Conservation (phyloP, 2,888 invertebrate species). For the Acheta domesticus region DNA sequence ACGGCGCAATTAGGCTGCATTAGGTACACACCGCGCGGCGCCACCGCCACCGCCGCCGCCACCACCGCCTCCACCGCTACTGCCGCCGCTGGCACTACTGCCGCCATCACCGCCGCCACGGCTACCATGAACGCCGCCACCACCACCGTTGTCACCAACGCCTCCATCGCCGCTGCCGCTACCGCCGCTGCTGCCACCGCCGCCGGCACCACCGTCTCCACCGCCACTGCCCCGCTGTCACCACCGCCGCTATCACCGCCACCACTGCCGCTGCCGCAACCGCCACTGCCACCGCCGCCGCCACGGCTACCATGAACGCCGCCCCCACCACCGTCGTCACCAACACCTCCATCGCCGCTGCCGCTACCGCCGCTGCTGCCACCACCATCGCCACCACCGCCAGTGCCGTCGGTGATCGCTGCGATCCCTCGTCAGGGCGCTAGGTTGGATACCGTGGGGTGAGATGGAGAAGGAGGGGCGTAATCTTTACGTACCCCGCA, state of each 20-base stretch:
- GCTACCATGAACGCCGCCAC: neutral
- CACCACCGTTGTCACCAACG: constrained; percentile 21
- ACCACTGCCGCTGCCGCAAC: no score
- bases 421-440: no score
- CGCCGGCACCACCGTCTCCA: constrained; percentile 51
- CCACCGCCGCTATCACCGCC: neutral
- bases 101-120: constrained; percentile 29
- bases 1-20: neutral
- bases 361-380: no score
- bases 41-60: neutral
- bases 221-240: constrained; percentile 40
- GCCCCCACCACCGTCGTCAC: no score
- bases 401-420: neutral
- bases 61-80: neutral
- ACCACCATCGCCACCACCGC: neutral
- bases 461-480: no score
- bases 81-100: constrained; percentile 33
- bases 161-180: constrained; percentile 58
- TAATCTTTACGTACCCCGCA: no score
- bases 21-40: constrained; percentile 6
- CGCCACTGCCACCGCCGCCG: neutral
- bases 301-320: no score
- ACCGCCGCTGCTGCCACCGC: constrained; percentile 54
- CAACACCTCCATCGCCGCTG: no score
- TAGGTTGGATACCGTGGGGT: no score